phyloP scores from a whole-genome alignment of 2,888 invertebrate genomes.

The Apotomis capreana region DNA sequence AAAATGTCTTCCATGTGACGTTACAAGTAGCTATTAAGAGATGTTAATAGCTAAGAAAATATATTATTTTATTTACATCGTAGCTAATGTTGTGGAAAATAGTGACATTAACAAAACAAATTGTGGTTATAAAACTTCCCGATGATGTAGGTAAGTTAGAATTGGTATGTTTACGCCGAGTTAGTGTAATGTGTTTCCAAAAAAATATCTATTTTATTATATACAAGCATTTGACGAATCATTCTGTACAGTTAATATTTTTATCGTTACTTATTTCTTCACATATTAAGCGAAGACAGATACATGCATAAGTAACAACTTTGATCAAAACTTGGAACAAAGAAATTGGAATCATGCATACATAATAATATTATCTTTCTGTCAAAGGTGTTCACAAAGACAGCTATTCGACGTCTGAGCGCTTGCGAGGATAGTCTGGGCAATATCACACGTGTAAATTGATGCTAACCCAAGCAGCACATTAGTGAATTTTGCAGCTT shows the following conservation, averaged over 20 bases:
- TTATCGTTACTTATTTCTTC: too few relatives aligned
- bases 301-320: too few relatives aligned
- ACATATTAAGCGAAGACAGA: too few relatives aligned
- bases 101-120: constrained; percentile 21
- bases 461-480: too few relatives aligned
- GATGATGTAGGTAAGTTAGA: not conserved
- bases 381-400: constrained; percentile 14
- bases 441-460: constrained; percentile 47
- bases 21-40: constrained; percentile 33
- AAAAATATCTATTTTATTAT: too few relatives aligned
- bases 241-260: too few relatives aligned
- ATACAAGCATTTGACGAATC: too few relatives aligned
- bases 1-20: constrained; percentile 34
- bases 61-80: constrained; percentile 33
- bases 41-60: constrained; percentile 35
- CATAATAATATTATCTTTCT: not conserved
- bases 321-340: too few relatives aligned
- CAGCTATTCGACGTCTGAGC: not conserved
- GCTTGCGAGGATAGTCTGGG: constrained; percentile 38
- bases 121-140: constrained; percentile 13
- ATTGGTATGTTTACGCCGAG: not conserved
- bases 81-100: constrained; percentile 35
- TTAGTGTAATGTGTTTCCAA: too few relatives aligned
- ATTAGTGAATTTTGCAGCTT: too few relatives aligned
- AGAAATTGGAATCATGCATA: constrained; percentile 5